Conservation (phyloP, 2,797 vertebrate genomes). For the Gadopsis bispinosus region DNA sequence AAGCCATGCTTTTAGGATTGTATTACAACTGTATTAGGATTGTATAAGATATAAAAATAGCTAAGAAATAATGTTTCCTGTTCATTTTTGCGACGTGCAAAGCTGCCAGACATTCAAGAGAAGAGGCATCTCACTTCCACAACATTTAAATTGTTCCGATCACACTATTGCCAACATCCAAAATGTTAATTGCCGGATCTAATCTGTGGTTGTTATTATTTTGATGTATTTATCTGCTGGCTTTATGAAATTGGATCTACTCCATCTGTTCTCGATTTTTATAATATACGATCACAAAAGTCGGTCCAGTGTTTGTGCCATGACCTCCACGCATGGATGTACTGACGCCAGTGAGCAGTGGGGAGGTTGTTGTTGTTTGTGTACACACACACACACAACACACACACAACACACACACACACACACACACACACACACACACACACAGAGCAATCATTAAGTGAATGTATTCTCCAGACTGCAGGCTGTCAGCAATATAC, state of each 20-base stretch:
- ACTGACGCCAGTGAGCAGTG: constrained; percentile 33
- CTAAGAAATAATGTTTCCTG: not conserved
- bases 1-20: not conserved
- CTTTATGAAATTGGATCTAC: constrained; percentile 26
- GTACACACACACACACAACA: constrained; percentile 33
- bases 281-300: constrained; percentile 20
- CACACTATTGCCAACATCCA: not conserved
- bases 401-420: constrained; percentile 27
- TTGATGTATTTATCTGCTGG: constrained; percentile 26
- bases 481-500: constrained; percentile 74
- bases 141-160: not conserved
- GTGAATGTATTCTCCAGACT: constrained; percentile 72
- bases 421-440: constrained; percentile 27
- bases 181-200: constrained; percentile 1
- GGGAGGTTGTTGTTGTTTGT: constrained; percentile 33
- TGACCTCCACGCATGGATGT: constrained; percentile 45
- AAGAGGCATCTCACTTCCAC: not conserved
- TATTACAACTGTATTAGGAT: not conserved
- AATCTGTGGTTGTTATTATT: constrained; percentile 15
- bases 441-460: constrained; percentile 58
- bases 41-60: too few species aligned
- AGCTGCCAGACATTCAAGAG: not conserved
- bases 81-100: not conserved
- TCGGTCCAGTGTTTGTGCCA: constrained; percentile 13
- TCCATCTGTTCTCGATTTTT: constrained; percentile 35